Evolutionary conservation across 2,888 invertebrate genomes (phyloP).

Genomic region (Phaonia tiefii): DNA sequence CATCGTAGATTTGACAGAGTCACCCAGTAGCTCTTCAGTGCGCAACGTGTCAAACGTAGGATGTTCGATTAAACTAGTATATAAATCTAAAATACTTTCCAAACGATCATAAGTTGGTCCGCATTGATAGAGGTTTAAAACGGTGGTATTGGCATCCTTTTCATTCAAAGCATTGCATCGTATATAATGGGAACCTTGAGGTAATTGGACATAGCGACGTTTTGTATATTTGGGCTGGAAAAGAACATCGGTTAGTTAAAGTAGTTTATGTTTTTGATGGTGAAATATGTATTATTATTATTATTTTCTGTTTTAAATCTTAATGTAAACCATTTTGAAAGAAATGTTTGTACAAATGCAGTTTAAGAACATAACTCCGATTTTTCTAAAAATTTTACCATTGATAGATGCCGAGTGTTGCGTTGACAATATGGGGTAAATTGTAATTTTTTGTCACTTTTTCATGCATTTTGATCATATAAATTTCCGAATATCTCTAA

Average conservation of each 20-base stretch:
- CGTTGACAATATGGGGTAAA: too few relatives aligned
- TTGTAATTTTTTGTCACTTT: too few relatives aligned
- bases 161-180: conserved; percentile 87
- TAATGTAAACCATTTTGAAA: neutral
- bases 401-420: too few relatives aligned
- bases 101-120: conserved; percentile 84
- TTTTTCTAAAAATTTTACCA: too few relatives aligned
- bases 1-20: conserved; percentile 88
- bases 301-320: too few relatives aligned
- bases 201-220: conserved; percentile 85
- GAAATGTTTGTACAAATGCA: neutral
- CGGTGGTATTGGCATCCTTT: conserved; percentile 89
- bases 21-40: conserved; percentile 94
- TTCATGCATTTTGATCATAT: too few relatives aligned
- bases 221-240: conserved; percentile 77
- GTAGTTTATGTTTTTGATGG: too few relatives aligned
- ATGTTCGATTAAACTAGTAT: conserved; percentile 93
- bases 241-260: too few relatives aligned
- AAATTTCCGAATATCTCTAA: too few relatives aligned
- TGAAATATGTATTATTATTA: too few relatives aligned
- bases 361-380: too few relatives aligned
- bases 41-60: conserved; percentile 92
- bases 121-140: conserved; percentile 93
- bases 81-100: conserved; percentile 86
- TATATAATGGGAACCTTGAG: conserved; percentile 85